These are phyloP conservation scores for Monopis laevigella DNA, from an alignment of 2,888 invertebrate genomes.

Conservation along the genomic window DNA sequence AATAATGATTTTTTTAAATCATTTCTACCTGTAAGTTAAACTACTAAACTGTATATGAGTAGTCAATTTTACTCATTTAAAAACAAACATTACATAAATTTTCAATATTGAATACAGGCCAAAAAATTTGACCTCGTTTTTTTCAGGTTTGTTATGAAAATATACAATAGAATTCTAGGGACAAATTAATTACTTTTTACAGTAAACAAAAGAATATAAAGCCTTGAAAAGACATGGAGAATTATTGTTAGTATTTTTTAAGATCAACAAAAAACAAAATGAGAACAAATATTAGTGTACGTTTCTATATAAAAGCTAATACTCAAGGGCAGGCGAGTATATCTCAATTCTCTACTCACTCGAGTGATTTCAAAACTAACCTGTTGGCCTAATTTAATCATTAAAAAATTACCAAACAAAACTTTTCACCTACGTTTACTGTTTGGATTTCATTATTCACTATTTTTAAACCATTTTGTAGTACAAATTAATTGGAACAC, in stretches of 20 bases:
- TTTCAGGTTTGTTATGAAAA: not conserved
- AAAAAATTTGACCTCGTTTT: not conserved
- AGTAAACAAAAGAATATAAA: not conserved
- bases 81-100: too few species aligned
- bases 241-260: too few species aligned
- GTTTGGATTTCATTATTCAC: too few species aligned
- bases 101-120: constrained; percentile 2
- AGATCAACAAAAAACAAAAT: too few species aligned
- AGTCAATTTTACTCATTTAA: too few species aligned
- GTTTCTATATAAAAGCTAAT: constrained; percentile 14
- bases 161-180: not conserved
- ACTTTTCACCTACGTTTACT: too few species aligned
- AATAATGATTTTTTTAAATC: constrained; percentile 51
- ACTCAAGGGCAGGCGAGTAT: constrained; percentile 16
- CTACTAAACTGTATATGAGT: not conserved
- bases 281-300: constrained; percentile 17
- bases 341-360: constrained; percentile 9
- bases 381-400: constrained; percentile 4
- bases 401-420: constrained; percentile 8
- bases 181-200: not conserved
- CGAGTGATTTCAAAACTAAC: constrained; percentile 10
- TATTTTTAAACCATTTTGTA: too few species aligned
- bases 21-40: constrained; percentile 53
- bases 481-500: too few species aligned
- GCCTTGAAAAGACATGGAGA: too few species aligned